These are phyloP conservation scores for Alloplasta piceator DNA, from an alignment of 2,888 invertebrate genomes.

Conservation along the genomic window DNA sequence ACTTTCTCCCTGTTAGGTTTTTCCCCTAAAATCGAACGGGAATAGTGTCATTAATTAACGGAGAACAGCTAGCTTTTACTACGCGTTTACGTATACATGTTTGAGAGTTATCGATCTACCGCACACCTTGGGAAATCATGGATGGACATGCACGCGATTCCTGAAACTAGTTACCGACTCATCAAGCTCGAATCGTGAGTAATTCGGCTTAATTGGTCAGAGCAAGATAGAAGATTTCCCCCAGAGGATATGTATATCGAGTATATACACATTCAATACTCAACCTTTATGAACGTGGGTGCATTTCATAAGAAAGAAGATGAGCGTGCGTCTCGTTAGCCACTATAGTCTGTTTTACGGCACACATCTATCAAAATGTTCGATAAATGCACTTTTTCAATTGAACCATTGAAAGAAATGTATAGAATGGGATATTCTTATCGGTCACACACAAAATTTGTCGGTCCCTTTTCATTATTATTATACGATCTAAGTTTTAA, in stretches of 20 bases:
- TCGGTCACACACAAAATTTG: no score
- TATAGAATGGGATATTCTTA: no score
- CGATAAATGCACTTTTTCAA: no score
- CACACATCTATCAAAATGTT: no score
- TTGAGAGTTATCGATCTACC: conserved; percentile 39
- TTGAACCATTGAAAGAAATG: no score
- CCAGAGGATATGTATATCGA: conserved; percentile 3
- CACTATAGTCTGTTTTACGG: no score
- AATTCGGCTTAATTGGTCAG: conserved; percentile 45
- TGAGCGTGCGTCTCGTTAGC: no score
- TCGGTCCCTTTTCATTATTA: no score
- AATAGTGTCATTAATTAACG: conserved; percentile 38
- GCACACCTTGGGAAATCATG: conserved; percentile 48
- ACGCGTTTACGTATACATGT: conserved; percentile 1
- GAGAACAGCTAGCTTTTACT: conserved; percentile 8
- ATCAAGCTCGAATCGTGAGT: conserved; percentile 63
- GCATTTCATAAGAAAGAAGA: no score
- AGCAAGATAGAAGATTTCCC: conserved; percentile 44
- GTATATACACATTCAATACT: no score
- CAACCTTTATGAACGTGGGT: no score
- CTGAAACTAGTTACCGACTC: conserved; percentile 71
- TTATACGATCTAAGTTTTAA: no score
- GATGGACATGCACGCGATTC: conserved; percentile 76
- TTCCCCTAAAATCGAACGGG: conserved; percentile 4
- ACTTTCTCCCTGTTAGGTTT: background rate